Percentiles rank a stretch among this genome's conserved stretches.
These are phyloP conservation scores for Dysdera silvatica DNA, from an alignment of 1,140 invertebrate genomes.

Conservation along the genomic window DNA sequence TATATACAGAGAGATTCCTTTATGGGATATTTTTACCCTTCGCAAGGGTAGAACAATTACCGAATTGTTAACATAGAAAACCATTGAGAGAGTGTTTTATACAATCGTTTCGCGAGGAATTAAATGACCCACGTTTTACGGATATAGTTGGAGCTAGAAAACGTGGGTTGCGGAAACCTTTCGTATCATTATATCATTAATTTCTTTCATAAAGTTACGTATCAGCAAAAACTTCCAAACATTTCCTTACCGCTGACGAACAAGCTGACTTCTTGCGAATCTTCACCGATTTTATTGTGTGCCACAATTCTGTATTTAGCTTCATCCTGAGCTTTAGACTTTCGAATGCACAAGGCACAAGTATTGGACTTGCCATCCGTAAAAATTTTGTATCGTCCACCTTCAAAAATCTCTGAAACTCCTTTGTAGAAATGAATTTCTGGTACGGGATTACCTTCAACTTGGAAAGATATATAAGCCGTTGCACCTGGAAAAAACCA, in stretches of 20 bases:
- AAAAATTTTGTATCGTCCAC: conserved; percentile 81
- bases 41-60: too few species aligned
- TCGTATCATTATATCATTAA: too few species aligned
- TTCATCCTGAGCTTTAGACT: conserved; percentile 96
- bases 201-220: neutral
- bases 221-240: neutral
- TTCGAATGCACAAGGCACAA: conserved; percentile 87
- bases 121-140: too few species aligned
- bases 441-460: conserved; percentile 85
- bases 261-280: conserved; percentile 86
- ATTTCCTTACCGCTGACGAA: conserved; percentile 79
- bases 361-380: conserved; percentile 81
- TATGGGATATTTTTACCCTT: too few species aligned
- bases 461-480: conserved; percentile 75
- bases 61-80: too few species aligned
- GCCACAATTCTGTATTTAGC: conserved; percentile 90
- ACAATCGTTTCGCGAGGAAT: too few species aligned
- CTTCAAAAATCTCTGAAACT: conserved; percentile 80
- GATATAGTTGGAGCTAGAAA: too few species aligned
- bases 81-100: too few species aligned
- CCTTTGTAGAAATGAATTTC: conserved; percentile 94
- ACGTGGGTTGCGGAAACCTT: too few species aligned
- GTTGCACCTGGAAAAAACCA: conserved; percentile 47
- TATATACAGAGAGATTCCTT: too few species aligned
- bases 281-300: conserved; percentile 86